These are phyloP conservation scores for Mesitornis unicolor DNA, from an alignment of 2,113 vertebrate genomes.

Conservation along the genomic window DNA sequence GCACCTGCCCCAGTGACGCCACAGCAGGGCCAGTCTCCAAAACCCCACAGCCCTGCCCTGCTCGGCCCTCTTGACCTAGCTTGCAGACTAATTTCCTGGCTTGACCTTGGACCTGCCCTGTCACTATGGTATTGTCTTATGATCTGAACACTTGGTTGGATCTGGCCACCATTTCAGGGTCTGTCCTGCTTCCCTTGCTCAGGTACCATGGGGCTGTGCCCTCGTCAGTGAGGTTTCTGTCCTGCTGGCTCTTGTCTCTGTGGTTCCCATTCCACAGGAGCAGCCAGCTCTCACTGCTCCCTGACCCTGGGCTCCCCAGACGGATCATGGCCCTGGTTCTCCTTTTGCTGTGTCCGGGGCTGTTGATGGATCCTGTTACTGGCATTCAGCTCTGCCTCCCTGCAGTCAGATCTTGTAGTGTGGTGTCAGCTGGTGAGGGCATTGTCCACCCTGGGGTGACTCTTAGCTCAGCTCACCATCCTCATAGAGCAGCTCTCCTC, in stretches of 20 bases:
- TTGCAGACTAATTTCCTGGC: background rate
- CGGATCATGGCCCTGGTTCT: background rate
- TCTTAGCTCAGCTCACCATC: background rate
- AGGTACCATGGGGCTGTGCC: no score
- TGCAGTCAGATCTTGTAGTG: background rate
- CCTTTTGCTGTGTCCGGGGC: background rate
- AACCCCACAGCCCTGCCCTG: background rate
- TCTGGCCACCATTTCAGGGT: background rate
- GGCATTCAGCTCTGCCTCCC: background rate
- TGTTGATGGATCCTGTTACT: background rate
- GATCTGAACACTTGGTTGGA: background rate
- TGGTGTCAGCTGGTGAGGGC: accelerated
- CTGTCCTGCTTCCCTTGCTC: background rate
- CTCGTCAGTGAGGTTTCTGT: background rate
- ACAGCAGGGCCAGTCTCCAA: accelerated
- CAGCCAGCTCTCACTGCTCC: background rate
- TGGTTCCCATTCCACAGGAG: background rate
- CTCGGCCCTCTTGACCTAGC: background rate
- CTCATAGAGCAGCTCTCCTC: background rate
- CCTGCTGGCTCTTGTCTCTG: accelerated
- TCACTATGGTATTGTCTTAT: background rate
- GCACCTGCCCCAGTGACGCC: accelerated
- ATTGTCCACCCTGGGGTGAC: background rate
- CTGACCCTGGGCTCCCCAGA: background rate
- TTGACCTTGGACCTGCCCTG: background rate